Evolutionary conservation across 2,113 vertebrate species (phyloP).

Genomic region (Dolichotis patagonum): DNA sequence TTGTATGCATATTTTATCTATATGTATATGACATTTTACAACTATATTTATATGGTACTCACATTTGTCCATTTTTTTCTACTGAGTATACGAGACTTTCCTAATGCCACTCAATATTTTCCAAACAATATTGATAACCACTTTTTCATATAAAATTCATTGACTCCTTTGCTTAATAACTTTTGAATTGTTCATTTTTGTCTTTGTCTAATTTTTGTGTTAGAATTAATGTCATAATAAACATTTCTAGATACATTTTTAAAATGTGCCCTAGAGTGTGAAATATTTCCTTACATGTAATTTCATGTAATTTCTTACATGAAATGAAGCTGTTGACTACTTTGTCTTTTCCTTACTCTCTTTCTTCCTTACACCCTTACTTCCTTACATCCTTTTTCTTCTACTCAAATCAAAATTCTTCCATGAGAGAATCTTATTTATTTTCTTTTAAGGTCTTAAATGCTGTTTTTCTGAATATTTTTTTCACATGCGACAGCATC

Average conservation of each 20-base stretch:
- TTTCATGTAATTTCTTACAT: background rate
- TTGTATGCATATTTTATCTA: background rate
- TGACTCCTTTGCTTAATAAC: background rate
- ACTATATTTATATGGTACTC: background rate
- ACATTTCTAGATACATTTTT: background rate
- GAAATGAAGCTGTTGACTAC: background rate
- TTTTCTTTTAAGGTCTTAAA: background rate
- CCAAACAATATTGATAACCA: background rate
- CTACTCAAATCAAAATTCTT: fast-evolving
- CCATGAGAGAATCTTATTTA: background rate
- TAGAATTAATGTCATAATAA: background rate
- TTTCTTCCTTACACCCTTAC: too few species aligned
- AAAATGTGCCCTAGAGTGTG: background rate
- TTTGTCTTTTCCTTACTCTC: too few species aligned
- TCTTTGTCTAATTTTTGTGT: background rate
- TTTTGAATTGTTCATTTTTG: background rate
- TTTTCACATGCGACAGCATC: background rate
- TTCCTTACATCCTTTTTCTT: too few species aligned
- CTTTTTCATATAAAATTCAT: background rate
- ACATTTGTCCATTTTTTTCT: background rate
- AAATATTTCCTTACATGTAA: background rate
- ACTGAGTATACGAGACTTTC: background rate
- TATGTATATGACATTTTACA: background rate
- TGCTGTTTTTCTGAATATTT: background rate
- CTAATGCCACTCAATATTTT: background rate